Evolutionary conservation across 2,888 invertebrate genomes (phyloP), one percentile per base, ranked within the genome.

Genomic region (Cybosia mesomella): DNA sequence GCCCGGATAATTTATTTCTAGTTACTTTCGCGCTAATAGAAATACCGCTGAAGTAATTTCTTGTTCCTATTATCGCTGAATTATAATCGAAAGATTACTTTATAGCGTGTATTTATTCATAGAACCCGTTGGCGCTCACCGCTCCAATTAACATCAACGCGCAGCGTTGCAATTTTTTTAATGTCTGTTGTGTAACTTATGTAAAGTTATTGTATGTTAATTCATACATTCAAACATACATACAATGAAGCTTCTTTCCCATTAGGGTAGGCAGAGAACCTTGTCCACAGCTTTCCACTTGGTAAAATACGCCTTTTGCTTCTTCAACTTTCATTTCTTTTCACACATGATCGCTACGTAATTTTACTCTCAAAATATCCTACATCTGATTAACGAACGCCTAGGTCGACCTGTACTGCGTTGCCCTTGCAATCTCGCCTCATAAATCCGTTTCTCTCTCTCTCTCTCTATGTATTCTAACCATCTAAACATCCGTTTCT

Each of bases 71-170:
- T 67, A 66, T 63, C 28, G 55, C 15, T 53, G 18, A 67, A 54
- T 49, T 34, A 34, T 59, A 13, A 53, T 62, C 59, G 28, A 64
- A 57, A 22, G n/a, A 24, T n/a, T n/a, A n/a, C 62, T 71, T 66
- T 58, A 64, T 71, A 67, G 54, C 61, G 60, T 68, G 70, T 74
- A 71, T 77, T 55, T 80, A 81, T 83, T 77, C 79, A 79, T 73
- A 75, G 70, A 80, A 74, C 66, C 71, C 70, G 71, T 75, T 79
- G 78, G 67, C 73, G 77, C 75, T 75, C 66, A 73, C 65, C 82
- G 86, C 84, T 83, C 81, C 69, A 85, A 70, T 85, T 79, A 83
- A 74, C 79, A 72, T 78, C 73, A 77, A 76, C 28, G 5, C 28
- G 3, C 28, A 28, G 5, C 67, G 71, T 79, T 66, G 70, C 73